Base-by-base conservation (phyloP, 23 tunicate species). In the Aplidium turbinatum region DNA sequence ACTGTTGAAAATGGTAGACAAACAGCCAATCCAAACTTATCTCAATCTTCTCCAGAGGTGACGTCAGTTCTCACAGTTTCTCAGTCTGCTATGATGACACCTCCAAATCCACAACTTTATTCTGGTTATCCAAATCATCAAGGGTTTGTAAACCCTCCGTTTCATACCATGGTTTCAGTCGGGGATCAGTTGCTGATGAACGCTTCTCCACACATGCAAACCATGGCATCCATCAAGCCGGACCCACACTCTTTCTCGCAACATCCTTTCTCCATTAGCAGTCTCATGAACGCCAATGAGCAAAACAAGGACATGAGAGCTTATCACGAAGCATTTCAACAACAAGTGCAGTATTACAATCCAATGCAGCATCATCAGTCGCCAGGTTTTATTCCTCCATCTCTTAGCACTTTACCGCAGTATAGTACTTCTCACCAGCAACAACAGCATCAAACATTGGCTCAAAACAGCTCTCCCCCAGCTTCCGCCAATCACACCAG, bases 241-340 rank as follows among this genome's bases (percentile, higher is more conserved):
- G 85, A 83, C 62, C 85, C 85, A 1, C 90, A 83, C 20, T 84
- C 91, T 2, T 79, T 79, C 50, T 68, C 98, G 6, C 79, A 72
- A 29, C 98, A 91, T 54, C 98, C 98, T 9, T 91, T 91, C 58
- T 91, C 98, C 16, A 91, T 91, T 56, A 91, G 73, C 83, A 84
- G 92, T 48, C 31, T 91, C 20, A 83, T 86, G 64, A 78, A 78
- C 48, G 61, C 35, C 29, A 30, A 39, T 3, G 94, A 79, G 0
- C 81, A 87, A 31, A 61, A 70, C 42, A 81, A 87, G 34, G 96
- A 89, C 33, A 66, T 89, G 72, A 42, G 87, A 11, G 40, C 70
- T 28, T 89, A 89, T 60, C 89, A 71, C 24, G 96, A 89, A 38
- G 79, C 84, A 3, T 55, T 83, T 24, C n/a, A n/a, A n/a, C n/a